Conservation (phyloP, 2,888 invertebrate genomes). For the Agrochola circellaris region DNA sequence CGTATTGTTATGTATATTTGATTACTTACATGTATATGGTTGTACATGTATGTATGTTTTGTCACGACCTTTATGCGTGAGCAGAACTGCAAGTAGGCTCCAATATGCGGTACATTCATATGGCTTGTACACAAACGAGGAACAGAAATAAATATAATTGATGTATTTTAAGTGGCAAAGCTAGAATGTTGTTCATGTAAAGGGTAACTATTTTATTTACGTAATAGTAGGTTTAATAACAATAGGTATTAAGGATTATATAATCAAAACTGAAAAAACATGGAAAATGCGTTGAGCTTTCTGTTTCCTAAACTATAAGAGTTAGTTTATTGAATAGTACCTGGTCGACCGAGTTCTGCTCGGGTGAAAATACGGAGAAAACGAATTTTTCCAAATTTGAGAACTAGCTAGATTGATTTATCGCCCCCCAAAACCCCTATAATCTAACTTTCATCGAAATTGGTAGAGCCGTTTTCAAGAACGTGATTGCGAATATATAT, state of each 20-base stretch:
- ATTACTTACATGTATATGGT: background rate
- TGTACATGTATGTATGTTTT: conserved; percentile 6
- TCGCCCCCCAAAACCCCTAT: no score
- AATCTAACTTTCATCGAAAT: no score
- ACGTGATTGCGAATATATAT: no score
- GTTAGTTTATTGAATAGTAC: background rate
- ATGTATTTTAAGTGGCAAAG: background rate
- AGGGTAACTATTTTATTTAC: background rate
- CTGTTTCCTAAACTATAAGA: background rate
- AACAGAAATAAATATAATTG: background rate
- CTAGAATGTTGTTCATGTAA: background rate
- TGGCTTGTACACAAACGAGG: background rate
- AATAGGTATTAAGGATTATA: background rate
- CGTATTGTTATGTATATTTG: conserved; percentile 23
- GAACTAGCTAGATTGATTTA: no score
- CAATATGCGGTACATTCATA: background rate
- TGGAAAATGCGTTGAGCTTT: background rate
- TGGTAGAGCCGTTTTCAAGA: no score
- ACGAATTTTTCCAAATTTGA: no score
- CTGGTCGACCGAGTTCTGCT: no score
- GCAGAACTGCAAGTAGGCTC: conserved; percentile 19
- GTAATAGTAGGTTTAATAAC: background rate
- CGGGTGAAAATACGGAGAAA: no score
- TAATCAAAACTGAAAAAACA: background rate
- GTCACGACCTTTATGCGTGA: conserved; percentile 21